Evolutionary conservation across 2,888 invertebrate genomes (phyloP).

Genomic region (Encarsia formosa): DNA sequence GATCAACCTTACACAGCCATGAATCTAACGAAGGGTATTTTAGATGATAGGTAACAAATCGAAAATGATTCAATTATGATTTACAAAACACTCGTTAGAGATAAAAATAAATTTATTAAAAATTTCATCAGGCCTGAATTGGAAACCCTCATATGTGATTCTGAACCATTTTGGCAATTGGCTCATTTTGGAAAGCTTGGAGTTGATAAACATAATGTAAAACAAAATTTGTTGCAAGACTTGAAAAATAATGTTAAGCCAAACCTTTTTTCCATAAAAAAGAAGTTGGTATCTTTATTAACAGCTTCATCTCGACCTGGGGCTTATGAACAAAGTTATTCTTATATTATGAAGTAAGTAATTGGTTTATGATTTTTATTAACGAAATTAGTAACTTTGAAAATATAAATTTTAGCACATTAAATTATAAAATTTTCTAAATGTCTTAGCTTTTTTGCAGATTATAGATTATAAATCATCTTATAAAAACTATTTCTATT

Average conservation of each 20-base stretch:
- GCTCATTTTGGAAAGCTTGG: slow-evolving; percentile 79
- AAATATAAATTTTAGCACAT: too few relatives aligned
- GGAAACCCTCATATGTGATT: slow-evolving; percentile 61
- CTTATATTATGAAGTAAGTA: slow-evolving; percentile 60
- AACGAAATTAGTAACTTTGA: too few relatives aligned
- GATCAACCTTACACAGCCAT: slow-evolving; percentile 85
- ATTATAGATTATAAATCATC: too few relatives aligned
- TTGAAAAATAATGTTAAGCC: slow-evolving; percentile 51
- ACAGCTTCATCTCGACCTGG: slow-evolving; percentile 70
- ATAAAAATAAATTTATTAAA: neutral
- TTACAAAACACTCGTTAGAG: neutral
- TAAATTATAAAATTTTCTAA: too few relatives aligned
- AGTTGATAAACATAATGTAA: slow-evolving; percentile 43
- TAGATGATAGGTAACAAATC: slow-evolving; percentile 53
- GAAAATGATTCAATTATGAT: neutral
- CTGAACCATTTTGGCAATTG: slow-evolving; percentile 84
- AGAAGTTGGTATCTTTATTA: slow-evolving; percentile 59
- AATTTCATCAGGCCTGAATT: slow-evolving; percentile 52
- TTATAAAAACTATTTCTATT: too few relatives aligned
- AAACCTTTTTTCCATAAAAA: slow-evolving; percentile 42
- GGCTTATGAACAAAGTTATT: slow-evolving; percentile 74
- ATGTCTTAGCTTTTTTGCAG: too few relatives aligned
- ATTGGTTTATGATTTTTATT: too few relatives aligned
- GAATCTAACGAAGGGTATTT: slow-evolving; percentile 67
- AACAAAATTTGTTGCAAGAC: slow-evolving; percentile 46